phyloP scores from a whole-genome alignment of 1,140 invertebrate species.

The Bombus waltoni region DNA sequence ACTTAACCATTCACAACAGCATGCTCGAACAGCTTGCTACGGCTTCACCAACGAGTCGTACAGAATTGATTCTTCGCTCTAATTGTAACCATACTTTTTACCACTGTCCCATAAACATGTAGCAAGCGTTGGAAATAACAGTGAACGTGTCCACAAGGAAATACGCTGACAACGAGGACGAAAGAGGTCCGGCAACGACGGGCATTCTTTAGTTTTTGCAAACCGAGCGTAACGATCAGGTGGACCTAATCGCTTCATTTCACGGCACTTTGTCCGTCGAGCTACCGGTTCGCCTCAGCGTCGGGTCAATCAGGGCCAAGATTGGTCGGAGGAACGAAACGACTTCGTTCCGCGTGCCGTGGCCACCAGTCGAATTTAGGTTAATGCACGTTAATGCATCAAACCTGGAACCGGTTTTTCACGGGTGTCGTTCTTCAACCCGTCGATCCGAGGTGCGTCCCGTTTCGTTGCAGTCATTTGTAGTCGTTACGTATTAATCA shows the following conservation, averaged over 20 bases:
- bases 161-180: not conserved
- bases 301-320: slow-evolving; percentile 53
- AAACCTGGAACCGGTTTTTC: slow-evolving; percentile 58
- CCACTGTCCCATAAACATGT: not conserved
- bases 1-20: not conserved
- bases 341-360: slow-evolving; percentile 47
- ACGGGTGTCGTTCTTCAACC: slow-evolving; percentile 36
- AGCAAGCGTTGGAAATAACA: no score
- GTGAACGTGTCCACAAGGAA: no score
- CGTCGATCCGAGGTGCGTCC: slow-evolving; percentile 26
- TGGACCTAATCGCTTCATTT: slow-evolving; percentile 64
- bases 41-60: not conserved
- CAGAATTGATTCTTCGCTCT: not conserved
- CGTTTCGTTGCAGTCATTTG: slow-evolving; percentile 32
- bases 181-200: slow-evolving; percentile 4
- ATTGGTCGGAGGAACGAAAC: slow-evolving; percentile 39
- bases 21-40: not conserved
- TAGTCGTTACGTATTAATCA: slow-evolving; percentile 44
- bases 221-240: not conserved
- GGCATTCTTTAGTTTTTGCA: slow-evolving; percentile 41
- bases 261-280: slow-evolving; percentile 37
- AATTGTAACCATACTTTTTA: not conserved
- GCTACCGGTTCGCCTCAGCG: slow-evolving; percentile 28
- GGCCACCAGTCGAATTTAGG: slow-evolving; percentile 56
- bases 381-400: slow-evolving; percentile 67